These are phyloP conservation scores for Cyprinodon tularosa DNA, from an alignment of 2,113 vertebrate genomes.

Conservation along the genomic window DNA sequence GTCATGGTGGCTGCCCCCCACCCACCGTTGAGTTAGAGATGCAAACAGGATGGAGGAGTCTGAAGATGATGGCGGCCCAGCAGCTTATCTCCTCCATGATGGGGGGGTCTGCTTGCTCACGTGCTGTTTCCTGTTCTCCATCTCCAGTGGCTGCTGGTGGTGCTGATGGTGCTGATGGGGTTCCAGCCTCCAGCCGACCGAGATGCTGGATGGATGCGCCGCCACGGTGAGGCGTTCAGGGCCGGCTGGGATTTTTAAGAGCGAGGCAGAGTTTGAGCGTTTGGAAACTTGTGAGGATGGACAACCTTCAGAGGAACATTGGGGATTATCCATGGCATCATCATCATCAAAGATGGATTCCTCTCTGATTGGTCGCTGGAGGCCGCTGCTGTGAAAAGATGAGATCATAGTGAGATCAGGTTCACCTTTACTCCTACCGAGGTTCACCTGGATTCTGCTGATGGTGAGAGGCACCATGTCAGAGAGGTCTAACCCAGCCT, in stretches of 20 bases:
- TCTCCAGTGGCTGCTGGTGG: neutral
- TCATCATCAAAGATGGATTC: neutral
- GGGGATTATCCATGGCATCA: neutral
- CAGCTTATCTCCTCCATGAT: neutral
- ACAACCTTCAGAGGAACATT: neutral
- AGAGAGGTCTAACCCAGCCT: slow-evolving; percentile 15
- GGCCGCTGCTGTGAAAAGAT: neutral
- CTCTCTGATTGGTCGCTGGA: neutral
- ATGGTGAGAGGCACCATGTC: slow-evolving; percentile 3
- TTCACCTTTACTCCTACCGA: neutral
- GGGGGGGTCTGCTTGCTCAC: no score
- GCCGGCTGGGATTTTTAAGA: slow-evolving; percentile 9
- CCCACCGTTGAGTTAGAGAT: no score
- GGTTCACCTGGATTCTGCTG: neutral
- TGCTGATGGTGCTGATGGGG: neutral
- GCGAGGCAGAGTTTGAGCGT: neutral
- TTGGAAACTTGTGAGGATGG: neutral
- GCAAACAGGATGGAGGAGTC: no score
- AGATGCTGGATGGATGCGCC: slow-evolving; percentile 26
- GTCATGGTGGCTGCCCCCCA: no score
- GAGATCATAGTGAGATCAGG: neutral
- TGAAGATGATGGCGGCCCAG: no score
- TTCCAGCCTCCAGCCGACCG: neutral
- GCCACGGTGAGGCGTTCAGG: slow-evolving; percentile 18
- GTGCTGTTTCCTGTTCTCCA: neutral